Evolutionary conservation across 1,140 invertebrate species (phyloP).

Genomic region (Drosophila santomea): DNA sequence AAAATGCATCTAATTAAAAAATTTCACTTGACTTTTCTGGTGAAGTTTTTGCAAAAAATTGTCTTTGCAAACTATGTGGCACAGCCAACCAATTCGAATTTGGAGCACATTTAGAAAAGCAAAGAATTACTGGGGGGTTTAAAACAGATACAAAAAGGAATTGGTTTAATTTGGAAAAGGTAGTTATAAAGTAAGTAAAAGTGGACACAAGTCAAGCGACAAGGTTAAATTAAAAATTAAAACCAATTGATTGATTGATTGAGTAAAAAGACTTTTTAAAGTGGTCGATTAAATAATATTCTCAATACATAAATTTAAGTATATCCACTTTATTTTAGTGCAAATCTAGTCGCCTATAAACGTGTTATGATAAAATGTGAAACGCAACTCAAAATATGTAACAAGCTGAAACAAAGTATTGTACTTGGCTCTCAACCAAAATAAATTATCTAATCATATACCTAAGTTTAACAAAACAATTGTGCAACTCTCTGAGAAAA

Average conservation of each 20-base stretch:
- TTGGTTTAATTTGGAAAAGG: not conserved
- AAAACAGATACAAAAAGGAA: not conserved
- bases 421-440: not conserved
- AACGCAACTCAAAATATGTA: not conserved
- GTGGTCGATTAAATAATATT: too few relatives aligned
- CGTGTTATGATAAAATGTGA: not conserved
- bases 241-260: too few relatives aligned
- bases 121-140: constrained; percentile 2
- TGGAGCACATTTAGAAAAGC: constrained; percentile 8
- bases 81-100: not conserved
- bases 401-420: not conserved
- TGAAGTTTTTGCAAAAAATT: constrained; percentile 21
- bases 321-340: too few relatives aligned
- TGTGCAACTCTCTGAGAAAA: constrained; percentile 41
- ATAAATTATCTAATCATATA: not conserved
- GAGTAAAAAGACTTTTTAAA: too few relatives aligned
- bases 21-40: constrained; percentile 48
- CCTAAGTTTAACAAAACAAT: constrained; percentile 33
- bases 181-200: too few relatives aligned
- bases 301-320: too few relatives aligned
- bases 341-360: too few relatives aligned
- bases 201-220: too few relatives aligned
- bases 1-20: constrained; percentile 76
- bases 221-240: too few relatives aligned
- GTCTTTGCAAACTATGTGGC: constrained; percentile 9